phyloP scores from a whole-genome alignment of 2,888 invertebrate species.

The Melangyna quadrimaculata region DNA sequence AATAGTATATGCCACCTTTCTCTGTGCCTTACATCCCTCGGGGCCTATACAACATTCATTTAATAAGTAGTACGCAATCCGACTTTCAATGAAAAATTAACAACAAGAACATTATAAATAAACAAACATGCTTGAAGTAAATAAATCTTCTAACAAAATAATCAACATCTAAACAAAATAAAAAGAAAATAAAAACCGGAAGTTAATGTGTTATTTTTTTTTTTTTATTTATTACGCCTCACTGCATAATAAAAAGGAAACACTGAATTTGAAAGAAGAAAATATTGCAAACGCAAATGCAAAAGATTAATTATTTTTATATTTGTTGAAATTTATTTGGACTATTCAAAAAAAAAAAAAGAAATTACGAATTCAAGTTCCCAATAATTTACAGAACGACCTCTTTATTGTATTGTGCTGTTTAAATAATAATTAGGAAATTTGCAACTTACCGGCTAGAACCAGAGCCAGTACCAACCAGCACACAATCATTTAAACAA shows the following conservation, averaged over 20 bases:
- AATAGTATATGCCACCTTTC: not conserved
- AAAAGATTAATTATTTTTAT: conserved; percentile 19
- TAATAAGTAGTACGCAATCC: too few relatives aligned
- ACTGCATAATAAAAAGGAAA: conserved; percentile 4
- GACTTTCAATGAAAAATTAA: conserved; percentile 9
- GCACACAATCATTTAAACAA: not conserved
- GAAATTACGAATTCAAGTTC: conserved; percentile 29
- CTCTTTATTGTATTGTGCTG: conserved; percentile 46
- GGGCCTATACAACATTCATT: not conserved
- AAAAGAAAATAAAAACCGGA: conserved; percentile 2
- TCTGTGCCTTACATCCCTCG: not conserved
- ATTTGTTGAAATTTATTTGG: not conserved
- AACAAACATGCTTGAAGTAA: not conserved
- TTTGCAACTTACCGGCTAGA: conserved; percentile 14
- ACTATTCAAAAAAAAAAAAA: not conserved
- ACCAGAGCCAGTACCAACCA: not conserved
- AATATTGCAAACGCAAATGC: not conserved
- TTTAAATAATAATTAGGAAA: conserved; percentile 57
- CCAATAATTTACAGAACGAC: conserved; percentile 23
- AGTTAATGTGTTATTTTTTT: conserved; percentile 6
- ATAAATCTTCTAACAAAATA: not conserved
- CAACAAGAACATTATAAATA: not conserved
- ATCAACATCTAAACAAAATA: not conserved
- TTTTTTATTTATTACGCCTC: not conserved
- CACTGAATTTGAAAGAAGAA: conserved; percentile 1